Evolutionary conservation across 2,888 invertebrate genomes (phyloP).

Genomic region (Lasioglossum zephyrum): DNA sequence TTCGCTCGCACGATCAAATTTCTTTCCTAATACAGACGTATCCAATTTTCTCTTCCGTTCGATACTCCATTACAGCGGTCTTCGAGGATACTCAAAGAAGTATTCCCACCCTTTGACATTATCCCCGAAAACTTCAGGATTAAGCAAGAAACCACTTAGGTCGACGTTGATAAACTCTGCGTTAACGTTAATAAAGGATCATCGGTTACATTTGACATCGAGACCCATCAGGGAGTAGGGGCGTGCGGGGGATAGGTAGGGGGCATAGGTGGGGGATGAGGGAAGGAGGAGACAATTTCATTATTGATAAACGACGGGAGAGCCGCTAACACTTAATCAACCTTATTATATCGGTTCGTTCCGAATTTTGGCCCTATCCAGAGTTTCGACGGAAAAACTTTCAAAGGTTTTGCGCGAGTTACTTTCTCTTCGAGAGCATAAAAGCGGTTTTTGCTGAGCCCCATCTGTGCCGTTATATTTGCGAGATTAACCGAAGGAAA

Average conservation of each 20-base stretch:
- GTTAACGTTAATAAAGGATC: slow-evolving; percentile 65
- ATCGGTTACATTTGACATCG: slow-evolving; percentile 43
- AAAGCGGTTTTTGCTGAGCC: background rate
- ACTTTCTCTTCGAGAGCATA: slow-evolving; percentile 10
- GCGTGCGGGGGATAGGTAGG: background rate
- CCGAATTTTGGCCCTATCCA: slow-evolving; percentile 46
- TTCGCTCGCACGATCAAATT: background rate
- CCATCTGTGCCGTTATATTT: background rate
- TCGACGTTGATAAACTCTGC: slow-evolving; percentile 57
- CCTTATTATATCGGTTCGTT: slow-evolving; percentile 69
- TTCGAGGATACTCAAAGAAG: slow-evolving; percentile 47
- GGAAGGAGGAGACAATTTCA: slow-evolving; percentile 43
- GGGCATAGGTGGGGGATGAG: too few species aligned
- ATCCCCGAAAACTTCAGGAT: slow-evolving; percentile 54
- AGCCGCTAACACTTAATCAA: slow-evolving; percentile 69
- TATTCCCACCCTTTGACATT: slow-evolving; percentile 41
- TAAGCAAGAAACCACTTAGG: slow-evolving; percentile 67
- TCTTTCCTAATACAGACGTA: background rate
- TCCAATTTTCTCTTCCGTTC: slow-evolving; percentile 33
- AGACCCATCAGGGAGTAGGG: slow-evolving; percentile 14
- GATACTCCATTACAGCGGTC: slow-evolving; percentile 48
- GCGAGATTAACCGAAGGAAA: background rate
- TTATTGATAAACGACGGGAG: slow-evolving; percentile 63
- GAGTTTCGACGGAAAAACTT: slow-evolving; percentile 64
- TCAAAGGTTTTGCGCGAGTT: slow-evolving; percentile 42